Evolutionary conservation across 2,888 invertebrate species (phyloP).

Genomic region (Eledona agricola): DNA sequence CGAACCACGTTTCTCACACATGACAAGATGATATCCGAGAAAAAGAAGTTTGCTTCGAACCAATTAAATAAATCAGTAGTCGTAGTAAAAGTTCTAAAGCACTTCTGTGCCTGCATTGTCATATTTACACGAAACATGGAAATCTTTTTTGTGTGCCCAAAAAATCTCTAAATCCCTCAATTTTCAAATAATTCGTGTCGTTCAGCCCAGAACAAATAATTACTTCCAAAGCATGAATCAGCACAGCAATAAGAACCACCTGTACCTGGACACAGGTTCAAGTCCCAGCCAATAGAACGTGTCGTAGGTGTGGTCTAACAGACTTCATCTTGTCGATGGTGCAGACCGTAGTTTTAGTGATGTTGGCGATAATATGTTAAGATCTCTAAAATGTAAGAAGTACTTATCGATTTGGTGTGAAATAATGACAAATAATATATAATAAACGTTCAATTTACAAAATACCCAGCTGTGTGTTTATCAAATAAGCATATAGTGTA

Average conservation of each 20-base stretch:
- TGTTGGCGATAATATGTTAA: conserved; percentile 58
- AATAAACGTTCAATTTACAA: conserved; percentile 63
- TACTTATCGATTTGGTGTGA: conserved; percentile 63
- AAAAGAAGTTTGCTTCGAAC: too few species aligned
- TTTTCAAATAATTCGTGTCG: too few species aligned
- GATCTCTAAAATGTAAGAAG: conserved; percentile 59
- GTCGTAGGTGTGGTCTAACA: conserved; percentile 50
- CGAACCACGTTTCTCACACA: too few species aligned
- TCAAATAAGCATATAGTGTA: conserved; percentile 56
- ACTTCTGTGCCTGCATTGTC: too few species aligned
- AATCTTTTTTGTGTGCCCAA: too few species aligned
- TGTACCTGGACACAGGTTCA: conserved; percentile 37
- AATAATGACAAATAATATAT: conserved; percentile 62
- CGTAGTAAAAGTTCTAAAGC: too few species aligned
- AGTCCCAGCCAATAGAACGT: conserved; percentile 48
- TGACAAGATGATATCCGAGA: too few species aligned
- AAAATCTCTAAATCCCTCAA: too few species aligned
- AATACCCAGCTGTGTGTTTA: conserved; percentile 56
- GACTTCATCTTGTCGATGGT: conserved; percentile 49
- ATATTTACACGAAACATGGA: too few species aligned
- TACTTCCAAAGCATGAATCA: conserved; percentile 15
- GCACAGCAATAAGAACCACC: conserved; percentile 27
- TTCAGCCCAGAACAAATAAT: too few species aligned
- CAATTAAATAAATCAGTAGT: too few species aligned
- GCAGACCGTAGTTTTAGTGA: conserved; percentile 53